Base-by-base conservation (phyloP, 2,113 vertebrate genomes). In the Vidua macroura region DNA sequence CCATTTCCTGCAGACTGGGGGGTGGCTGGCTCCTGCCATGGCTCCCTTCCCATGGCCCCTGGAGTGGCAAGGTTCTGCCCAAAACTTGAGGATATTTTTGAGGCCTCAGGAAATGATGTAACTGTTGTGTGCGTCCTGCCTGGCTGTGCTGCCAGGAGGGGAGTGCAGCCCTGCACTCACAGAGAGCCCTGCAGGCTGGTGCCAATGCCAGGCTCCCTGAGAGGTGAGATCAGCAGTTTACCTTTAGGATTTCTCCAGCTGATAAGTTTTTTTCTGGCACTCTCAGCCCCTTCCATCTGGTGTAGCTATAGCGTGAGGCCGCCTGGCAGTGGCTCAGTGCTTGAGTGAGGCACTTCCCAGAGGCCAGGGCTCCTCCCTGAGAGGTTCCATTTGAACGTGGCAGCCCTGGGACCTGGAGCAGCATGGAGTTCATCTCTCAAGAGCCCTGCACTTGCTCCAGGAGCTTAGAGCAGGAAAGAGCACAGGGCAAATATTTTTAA, bases 91-190 rank as follows among this genome's bases (percentile, higher is more conserved):
- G 83, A 20, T 91, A 31, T 89, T 83, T 84, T 60, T 27, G 88
- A 78, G 69, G 77, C 78, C 31, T 81, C 13, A 11, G 95, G 96
- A 95, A 89, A 75, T 94, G 76, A 67, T 78, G 48, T 63, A 70
- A 56, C 1, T 1, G 1, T 13, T 49, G 67, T 66, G 1, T 4
- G 58, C 1, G 2, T 51, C 59, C 51, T 58, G 80, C 64, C 73
- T 52, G 81, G 48, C 51, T 33, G 7, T 35, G 49, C 69, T 67
- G 70, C 8, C 15, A 23, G 78, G 73, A 72, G 52, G 72, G 66
- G 74, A 60, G 48, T 9, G 37, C 76, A 68, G 82, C 62, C 68
- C 60, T 24, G 51, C 2, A 1, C 43, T 39, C 20, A n/a, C 1
- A 1, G 23, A 13, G 56, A 75, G 56, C 60, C 11, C 39, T 85